Conservation (phyloP, 2,797 vertebrate genomes). For the Phoxinus dragarum region DNA sequence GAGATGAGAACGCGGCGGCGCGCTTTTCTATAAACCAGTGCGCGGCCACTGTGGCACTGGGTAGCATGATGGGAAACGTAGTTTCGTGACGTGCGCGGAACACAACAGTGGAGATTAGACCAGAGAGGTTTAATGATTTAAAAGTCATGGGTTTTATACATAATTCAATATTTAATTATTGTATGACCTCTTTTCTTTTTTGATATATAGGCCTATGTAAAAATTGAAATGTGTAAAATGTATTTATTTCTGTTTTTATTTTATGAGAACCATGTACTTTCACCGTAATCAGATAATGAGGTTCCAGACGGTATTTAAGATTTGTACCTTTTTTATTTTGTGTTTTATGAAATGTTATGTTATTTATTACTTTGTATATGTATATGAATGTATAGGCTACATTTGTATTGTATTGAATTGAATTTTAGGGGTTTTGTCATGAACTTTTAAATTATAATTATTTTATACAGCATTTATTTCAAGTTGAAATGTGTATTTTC, state of each 20-base stretch:
- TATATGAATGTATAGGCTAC: too few relatives aligned
- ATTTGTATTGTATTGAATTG: background rate
- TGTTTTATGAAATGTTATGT: background rate
- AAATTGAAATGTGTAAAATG: too few relatives aligned
- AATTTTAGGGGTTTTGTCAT: too few relatives aligned
- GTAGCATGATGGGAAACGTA: slow-evolving; percentile 78
- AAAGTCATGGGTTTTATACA: background rate
- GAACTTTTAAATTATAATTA: background rate
- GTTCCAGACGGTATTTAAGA: background rate
- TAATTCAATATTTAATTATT: background rate
- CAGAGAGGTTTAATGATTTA: background rate
- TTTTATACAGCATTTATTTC: background rate
- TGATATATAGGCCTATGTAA: too few relatives aligned
- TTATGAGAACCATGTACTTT: background rate
- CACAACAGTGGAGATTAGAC: background rate
- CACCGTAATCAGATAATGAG: background rate
- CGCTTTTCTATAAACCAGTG: slow-evolving; percentile 12
- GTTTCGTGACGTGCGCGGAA: slow-evolving; percentile 53
- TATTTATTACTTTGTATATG: background rate
- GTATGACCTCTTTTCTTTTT: background rate
- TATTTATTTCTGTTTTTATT: background rate
- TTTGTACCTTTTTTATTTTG: background rate
- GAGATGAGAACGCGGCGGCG: background rate
- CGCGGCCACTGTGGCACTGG: slow-evolving; percentile 25
- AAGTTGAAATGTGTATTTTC: background rate